Base-by-base conservation (phyloP, 2,797 vertebrate genomes). In the Coregonus suidteri region DNA sequence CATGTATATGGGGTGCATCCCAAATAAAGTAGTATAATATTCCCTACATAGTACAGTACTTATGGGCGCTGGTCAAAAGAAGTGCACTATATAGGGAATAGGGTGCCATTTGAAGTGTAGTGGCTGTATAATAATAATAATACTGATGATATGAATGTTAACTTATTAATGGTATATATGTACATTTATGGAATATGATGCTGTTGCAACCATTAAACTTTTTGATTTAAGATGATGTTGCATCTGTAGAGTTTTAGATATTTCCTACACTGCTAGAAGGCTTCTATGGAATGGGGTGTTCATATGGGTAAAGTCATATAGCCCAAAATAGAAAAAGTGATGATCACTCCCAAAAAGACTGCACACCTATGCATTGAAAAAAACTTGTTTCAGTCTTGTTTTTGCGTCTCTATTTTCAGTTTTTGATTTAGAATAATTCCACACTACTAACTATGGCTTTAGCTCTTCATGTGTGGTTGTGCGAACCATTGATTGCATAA, bases 121-220 rank as follows among this genome's bases (percentile, higher is more conserved):
- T 47, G 9, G 65, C 70, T 37, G 64, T 82, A 20, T 20, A 20
- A 35, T 73, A 35, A 35, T 73, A 35, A 13, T 13, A 71, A 68
- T 64, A 20, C 25, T 7, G 15, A 41, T 56, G 35, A 70, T 53
- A 16, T 52, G 51, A 53, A 47, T 56, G 16, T 15, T 84, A 82
- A 80, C 13, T 84, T 85, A 88, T 82, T 84, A 62, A 81, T 81
- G 65, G 78, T 89, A 79, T 65, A 83, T 65, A 84, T 90, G 75
- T 81, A 84, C 79, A 87, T 87, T 87, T 85, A 84, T 87, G 83
- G 82, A 81, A 82, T 83, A 82, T 83, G 72, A 75, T 67, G 79
- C 79, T 82, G 83, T 83, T 83, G 84, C 64, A 72, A 73, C 69
- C 16, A 88, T 84, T 87, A 90, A 92, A 88, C 82, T 74, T 83